Percentiles rank a stretch among this genome's conserved stretches.
These are phyloP conservation scores for Neoscelio sp. DNA, from an alignment of 2,888 invertebrate species.

Conservation along the genomic window DNA sequence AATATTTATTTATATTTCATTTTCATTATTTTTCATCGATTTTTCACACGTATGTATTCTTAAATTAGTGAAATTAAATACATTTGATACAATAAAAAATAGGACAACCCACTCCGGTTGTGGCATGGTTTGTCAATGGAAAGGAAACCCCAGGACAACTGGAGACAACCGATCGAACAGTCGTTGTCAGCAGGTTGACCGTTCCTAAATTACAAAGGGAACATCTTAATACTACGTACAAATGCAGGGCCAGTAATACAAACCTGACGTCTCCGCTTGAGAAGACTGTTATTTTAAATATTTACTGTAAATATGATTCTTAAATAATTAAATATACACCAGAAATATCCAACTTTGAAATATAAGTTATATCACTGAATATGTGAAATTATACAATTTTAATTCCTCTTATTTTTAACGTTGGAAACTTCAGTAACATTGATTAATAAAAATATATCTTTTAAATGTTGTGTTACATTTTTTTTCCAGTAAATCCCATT, in stretches of 20 bases:
- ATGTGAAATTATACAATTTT: no score
- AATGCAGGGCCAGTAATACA: conserved; percentile 94
- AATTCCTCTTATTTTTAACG: no score
- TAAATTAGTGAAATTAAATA: not conserved
- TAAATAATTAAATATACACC: no score
- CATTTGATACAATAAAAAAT: conserved; percentile 62
- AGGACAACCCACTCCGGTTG: conserved; percentile 94
- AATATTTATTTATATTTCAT: conserved; percentile 5
- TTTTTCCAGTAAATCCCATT: conserved; percentile 89
- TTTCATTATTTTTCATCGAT: not conserved
- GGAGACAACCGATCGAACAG: conserved; percentile 88
- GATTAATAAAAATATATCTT: no score
- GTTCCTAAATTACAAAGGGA: conserved; percentile 89
- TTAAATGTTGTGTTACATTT: not conserved
- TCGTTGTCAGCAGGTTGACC: conserved; percentile 91
- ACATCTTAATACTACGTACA: conserved; percentile 93
- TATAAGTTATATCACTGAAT: no score
- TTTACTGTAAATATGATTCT: conserved; percentile 92
- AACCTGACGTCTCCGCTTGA: conserved; percentile 93
- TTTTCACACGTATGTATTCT: no score
- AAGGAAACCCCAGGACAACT: conserved; percentile 85
- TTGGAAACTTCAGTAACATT: no score
- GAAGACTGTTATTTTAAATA: conserved; percentile 92
- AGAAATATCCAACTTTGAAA: no score
- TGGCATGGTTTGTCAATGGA: conserved; percentile 90